Conservation (phyloP, 35 echinoderm and acorn worm species). For the Strongylocentrotus purpuratus region DNA sequence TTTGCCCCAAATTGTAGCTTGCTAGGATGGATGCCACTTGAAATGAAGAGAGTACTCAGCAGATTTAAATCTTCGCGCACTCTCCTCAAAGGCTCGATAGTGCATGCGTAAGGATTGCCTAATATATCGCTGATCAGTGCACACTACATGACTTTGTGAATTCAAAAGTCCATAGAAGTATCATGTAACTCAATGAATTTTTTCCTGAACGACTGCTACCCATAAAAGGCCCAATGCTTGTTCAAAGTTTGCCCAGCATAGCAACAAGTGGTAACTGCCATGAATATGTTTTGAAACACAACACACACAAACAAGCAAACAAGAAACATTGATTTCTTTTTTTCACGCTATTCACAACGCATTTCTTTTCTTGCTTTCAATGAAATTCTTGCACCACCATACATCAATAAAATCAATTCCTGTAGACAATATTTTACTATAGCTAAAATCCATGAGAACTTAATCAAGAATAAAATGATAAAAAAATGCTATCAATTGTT, state of each 20-base stretch:
- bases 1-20: not conserved
- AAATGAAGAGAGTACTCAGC: not conserved
- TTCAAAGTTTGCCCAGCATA: not conserved
- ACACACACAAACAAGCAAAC: too few species aligned
- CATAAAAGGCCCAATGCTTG: too few species aligned
- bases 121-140: not conserved
- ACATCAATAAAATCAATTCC: not conserved
- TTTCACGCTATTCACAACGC: not conserved
- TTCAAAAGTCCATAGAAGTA: not conserved
- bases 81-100: not conserved
- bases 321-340: not conserved
- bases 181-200: too few species aligned
- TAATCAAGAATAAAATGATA: too few species aligned
- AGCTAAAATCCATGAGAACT: too few species aligned
- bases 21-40: not conserved
- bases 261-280: not conserved
- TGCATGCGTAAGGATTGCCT: not conserved
- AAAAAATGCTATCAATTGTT: too few species aligned
- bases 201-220: too few species aligned
- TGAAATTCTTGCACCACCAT: not conserved
- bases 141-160: not conserved
- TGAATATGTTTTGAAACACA: too few species aligned
- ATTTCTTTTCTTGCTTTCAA: not conserved
- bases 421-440: not conserved
- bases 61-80: not conserved